A percentile compares a stretch with the other conserved stretches of the same genome.
Conservation (phyloP, 2,888 invertebrate species). For the Drosophila nigricruria region DNA sequence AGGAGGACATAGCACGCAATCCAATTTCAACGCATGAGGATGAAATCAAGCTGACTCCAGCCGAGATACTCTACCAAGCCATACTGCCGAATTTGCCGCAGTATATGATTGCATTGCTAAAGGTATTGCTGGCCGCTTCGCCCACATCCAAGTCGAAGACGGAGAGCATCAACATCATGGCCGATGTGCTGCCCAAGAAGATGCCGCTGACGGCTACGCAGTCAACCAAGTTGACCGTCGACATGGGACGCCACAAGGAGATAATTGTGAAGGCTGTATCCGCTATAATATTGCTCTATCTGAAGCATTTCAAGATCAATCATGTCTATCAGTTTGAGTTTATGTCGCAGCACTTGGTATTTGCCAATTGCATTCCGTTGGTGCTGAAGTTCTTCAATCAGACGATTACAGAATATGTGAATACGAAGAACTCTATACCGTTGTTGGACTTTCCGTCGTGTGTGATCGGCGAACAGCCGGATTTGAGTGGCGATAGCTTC, state of each 20-base stretch:
- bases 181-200: slow-evolving; percentile 98
- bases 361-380: slow-evolving; percentile 99
- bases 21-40: slow-evolving; percentile 94
- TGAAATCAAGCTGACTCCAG: slow-evolving; percentile 92
- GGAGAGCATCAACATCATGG: slow-evolving; percentile 99
- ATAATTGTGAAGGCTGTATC: slow-evolving; percentile 98
- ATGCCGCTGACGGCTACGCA: slow-evolving; percentile 98
- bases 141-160: slow-evolving; percentile 99
- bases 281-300: slow-evolving; percentile 93
- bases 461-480: slow-evolving; percentile 97
- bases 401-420: slow-evolving; percentile 97
- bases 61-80: slow-evolving; percentile 96
- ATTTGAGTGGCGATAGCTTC: slow-evolving; percentile 95
- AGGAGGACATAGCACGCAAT: slow-evolving; percentile 95
- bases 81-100: slow-evolving; percentile 98
- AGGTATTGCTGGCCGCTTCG: slow-evolving; percentile 98
- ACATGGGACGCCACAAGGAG: slow-evolving; percentile 99
- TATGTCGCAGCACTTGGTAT: slow-evolving; percentile 99
- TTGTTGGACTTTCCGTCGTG: slow-evolving; percentile 98
- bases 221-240: slow-evolving; percentile 97
- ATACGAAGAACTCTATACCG: slow-evolving; percentile 96
- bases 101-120: slow-evolving; percentile 98
- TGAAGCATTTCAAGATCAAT: slow-evolving; percentile 98
- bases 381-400: slow-evolving; percentile 99
- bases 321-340: slow-evolving; percentile 99